A percentile compares a stretch with the other conserved stretches of the same genome.
Evolutionary conservation across 2,797 vertebrate genomes (phyloP).

Genomic region (Acomys russatus): DNA sequence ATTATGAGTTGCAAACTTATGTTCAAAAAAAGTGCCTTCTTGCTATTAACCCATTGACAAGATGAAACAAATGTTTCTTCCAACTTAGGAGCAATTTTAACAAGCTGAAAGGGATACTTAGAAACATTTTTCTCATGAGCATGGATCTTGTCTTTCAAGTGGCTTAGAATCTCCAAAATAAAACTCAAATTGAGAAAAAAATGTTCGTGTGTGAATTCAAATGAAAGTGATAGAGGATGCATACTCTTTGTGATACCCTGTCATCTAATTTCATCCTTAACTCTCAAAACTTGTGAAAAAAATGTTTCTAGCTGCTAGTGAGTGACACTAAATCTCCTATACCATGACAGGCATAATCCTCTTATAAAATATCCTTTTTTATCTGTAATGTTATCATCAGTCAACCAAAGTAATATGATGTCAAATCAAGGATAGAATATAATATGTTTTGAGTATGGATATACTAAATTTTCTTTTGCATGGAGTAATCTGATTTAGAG

Average conservation of each 20-base stretch:
- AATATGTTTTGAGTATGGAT: conserved; percentile 75
- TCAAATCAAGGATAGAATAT: conserved; percentile 81
- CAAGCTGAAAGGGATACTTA: conserved; percentile 75
- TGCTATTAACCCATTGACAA: conserved; percentile 77
- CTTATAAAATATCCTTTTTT: conserved; percentile 85
- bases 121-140: conserved; percentile 74
- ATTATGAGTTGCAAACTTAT: conserved; percentile 61
- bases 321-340: conserved; percentile 84
- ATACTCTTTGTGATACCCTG: conserved; percentile 83
- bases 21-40: conserved; percentile 71
- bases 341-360: conserved; percentile 86
- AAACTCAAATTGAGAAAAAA: conserved; percentile 76
- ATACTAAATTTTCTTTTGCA: conserved; percentile 73
- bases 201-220: conserved; percentile 68
- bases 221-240: conserved; percentile 77
- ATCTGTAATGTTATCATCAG: conserved; percentile 85
- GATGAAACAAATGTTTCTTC: conserved; percentile 81
- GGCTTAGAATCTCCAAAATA: conserved; percentile 76
- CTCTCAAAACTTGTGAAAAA: conserved; percentile 80
- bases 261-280: conserved; percentile 80
- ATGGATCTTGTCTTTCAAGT: conserved; percentile 68
- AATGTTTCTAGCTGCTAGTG: conserved; percentile 76
- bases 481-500: conserved; percentile 82
- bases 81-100: conserved; percentile 76
- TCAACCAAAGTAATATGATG: conserved; percentile 82